phyloP scores from a whole-genome alignment of 2,113 vertebrate genomes.

The Danio rerio region DNA sequence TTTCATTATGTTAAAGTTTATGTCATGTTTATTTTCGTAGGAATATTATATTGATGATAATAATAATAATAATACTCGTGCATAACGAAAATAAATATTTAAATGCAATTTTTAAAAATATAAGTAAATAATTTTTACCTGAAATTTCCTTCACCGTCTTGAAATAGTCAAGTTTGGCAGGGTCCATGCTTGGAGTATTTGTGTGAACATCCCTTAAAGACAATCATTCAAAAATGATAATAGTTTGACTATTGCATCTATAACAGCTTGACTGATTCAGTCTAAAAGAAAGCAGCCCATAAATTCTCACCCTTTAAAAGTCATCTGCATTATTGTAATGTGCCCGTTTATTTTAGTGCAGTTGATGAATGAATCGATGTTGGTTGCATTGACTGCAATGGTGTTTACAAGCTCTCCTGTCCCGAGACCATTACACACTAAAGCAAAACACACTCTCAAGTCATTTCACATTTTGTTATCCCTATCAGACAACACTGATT shows the following conservation, averaged over 20 bases:
- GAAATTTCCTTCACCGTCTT: constrained; percentile 93
- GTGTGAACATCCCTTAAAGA: constrained; percentile 83
- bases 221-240: background rate
- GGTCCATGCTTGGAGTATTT: constrained; percentile 80
- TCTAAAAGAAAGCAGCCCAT: too few relatives aligned
- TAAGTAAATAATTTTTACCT: constrained; percentile 71
- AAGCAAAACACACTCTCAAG: constrained; percentile 7
- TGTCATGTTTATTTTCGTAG: too few relatives aligned
- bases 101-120: background rate
- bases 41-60: too few relatives aligned
- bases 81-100: too few relatives aligned
- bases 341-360: constrained; percentile 92
- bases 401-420: constrained; percentile 78
- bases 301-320: constrained; percentile 84
- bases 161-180: constrained; percentile 84
- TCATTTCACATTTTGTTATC: background rate
- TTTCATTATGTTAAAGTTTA: too few relatives aligned
- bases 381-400: constrained; percentile 88
- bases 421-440: constrained; percentile 85
- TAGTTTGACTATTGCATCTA: too few relatives aligned
- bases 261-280: too few relatives aligned
- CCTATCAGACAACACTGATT: background rate
- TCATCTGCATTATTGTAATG: constrained; percentile 79
- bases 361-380: constrained; percentile 90
- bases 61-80: too few relatives aligned